Evolutionary conservation across 2,888 invertebrate species (phyloP).

Genomic region (Mallateleia sp.): DNA sequence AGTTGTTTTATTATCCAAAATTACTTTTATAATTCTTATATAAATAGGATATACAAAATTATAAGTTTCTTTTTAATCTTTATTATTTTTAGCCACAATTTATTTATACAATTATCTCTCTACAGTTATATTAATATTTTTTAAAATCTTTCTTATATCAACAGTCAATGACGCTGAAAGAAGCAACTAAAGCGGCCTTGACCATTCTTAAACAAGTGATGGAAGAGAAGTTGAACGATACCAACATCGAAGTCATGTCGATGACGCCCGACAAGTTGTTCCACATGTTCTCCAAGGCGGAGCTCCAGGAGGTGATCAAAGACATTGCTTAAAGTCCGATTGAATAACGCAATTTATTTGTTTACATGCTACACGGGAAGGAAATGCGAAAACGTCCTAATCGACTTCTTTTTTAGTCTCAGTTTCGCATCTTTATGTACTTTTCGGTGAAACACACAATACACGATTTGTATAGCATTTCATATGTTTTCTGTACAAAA

Average conservation of each 20-base stretch:
- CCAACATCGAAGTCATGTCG: conserved; percentile 99
- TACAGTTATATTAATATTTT: too few relatives aligned
- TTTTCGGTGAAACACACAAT: conserved; percentile 23
- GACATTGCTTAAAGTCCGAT: conserved; percentile 91
- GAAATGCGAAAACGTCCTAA: conserved; percentile 33
- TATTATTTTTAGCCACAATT: too few relatives aligned
- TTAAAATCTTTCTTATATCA: too few relatives aligned
- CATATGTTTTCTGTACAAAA: conserved; percentile 61
- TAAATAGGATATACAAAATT: too few relatives aligned
- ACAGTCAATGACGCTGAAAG: conserved; percentile 97
- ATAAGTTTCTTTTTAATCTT: too few relatives aligned
- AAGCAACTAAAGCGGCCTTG: conserved; percentile 97
- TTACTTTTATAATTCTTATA: too few relatives aligned
- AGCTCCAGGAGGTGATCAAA: conserved; percentile 97
- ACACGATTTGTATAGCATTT: conserved; percentile 56
- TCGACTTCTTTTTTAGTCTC: conserved; percentile 11
- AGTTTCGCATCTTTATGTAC: conserved; percentile 44
- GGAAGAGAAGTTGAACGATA: conserved; percentile 99
- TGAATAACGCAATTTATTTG: conserved; percentile 38
- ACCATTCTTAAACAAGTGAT: conserved; percentile 99
- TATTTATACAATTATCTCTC: too few relatives aligned
- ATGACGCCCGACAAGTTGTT: conserved; percentile 96
- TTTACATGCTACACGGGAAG: conserved; percentile 17
- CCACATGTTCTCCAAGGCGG: conserved; percentile 97
- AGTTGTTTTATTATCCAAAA: too few relatives aligned